Conservation (phyloP, 2,888 invertebrate species). For the Anthophora plumipes region DNA sequence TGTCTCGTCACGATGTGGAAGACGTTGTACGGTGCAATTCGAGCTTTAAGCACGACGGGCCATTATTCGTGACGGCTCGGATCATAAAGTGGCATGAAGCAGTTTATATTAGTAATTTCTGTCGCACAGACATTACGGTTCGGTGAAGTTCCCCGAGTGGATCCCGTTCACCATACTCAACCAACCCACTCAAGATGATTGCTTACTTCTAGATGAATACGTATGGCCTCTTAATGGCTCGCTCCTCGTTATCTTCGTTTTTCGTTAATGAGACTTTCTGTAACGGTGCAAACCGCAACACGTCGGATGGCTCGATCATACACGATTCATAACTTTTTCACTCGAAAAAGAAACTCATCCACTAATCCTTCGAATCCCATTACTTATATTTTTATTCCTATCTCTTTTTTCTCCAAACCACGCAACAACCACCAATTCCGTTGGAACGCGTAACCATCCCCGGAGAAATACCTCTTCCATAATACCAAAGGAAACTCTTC, state of each 20-base stretch:
- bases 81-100: constrained; percentile 4
- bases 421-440: too few relatives aligned
- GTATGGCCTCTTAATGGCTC: neutral
- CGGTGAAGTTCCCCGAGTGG: neutral
- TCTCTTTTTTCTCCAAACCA: too few relatives aligned
- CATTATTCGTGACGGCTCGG: constrained; percentile 9
- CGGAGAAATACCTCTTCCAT: too few relatives aligned
- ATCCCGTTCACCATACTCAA: neutral
- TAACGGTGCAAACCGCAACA: too few relatives aligned
- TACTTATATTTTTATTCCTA: too few relatives aligned
- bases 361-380: too few relatives aligned
- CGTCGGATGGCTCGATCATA: too few relatives aligned
- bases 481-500: neutral
- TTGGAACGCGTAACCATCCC: too few relatives aligned
- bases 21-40: constrained; percentile 23
- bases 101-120: constrained; percentile 20
- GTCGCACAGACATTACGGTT: neutral
- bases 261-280: too few relatives aligned
- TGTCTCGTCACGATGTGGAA: constrained; percentile 11
- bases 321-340: too few relatives aligned
- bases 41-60: constrained; percentile 5
- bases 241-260: neutral
- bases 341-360: too few relatives aligned
- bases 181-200: constrained; percentile 1
- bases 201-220: neutral